Percentiles rank a stretch among this genome's conserved stretches.
phyloP scores from a whole-genome alignment of 2,113 vertebrate species.

The Podarcis cretensis region DNA sequence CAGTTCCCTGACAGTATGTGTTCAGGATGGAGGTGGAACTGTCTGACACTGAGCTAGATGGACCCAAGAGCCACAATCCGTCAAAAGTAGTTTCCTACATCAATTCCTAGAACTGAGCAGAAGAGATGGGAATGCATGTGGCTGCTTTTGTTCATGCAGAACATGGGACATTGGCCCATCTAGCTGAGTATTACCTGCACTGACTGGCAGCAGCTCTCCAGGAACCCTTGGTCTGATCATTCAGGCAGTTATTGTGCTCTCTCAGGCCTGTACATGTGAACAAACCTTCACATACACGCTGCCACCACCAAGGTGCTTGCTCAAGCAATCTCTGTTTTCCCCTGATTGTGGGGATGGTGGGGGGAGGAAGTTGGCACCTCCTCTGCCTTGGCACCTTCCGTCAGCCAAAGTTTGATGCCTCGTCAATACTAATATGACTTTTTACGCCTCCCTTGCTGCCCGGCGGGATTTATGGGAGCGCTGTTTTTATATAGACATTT shows the following conservation, averaged over 20 bases:
- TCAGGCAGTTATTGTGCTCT: too few relatives aligned
- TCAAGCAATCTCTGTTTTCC: background rate
- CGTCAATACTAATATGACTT: slow-evolving; percentile 6
- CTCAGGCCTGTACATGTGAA: too few relatives aligned
- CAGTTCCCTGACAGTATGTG: too few relatives aligned
- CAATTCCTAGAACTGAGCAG: too few relatives aligned
- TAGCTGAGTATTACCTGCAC: too few relatives aligned
- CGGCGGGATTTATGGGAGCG: slow-evolving; percentile 18
- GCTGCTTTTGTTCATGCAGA: too few relatives aligned
- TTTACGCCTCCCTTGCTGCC: slow-evolving; percentile 12
- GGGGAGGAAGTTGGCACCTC: background rate
- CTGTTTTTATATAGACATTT: slow-evolving; percentile 22
- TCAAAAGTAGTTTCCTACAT: too few relatives aligned
- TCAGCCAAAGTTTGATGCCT: background rate
- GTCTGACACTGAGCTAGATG: background rate
- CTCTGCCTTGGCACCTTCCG: background rate
- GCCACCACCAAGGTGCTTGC: background rate
- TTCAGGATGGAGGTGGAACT: background rate
- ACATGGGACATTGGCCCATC: too few relatives aligned
- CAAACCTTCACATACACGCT: too few relatives aligned
- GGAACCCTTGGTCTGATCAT: too few relatives aligned
- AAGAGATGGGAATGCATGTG: too few relatives aligned
- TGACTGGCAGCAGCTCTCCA: too few relatives aligned
- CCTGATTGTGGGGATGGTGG: background rate
- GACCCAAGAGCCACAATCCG: background rate